Evolutionary conservation across 2,113 vertebrate species (phyloP).

Genomic region (Parus major): DNA sequence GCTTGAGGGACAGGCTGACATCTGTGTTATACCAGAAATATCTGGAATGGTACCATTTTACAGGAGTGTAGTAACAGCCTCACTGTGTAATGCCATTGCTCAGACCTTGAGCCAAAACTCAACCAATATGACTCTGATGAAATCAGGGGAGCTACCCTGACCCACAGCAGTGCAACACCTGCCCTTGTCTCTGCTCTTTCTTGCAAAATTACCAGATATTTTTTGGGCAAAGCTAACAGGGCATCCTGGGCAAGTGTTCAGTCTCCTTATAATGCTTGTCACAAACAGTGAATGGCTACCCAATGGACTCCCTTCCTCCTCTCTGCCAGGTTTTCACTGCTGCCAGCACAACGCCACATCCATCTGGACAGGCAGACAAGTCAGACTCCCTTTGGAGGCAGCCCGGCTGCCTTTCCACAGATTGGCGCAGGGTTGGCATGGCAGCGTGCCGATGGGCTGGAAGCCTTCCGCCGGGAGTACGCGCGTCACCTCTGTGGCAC

Average conservation of each 20-base stretch:
- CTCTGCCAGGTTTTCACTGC: neutral
- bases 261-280: neutral
- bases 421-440: neutral
- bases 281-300: neutral
- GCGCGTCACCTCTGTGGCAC: conserved; percentile 34
- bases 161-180: neutral
- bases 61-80: neutral
- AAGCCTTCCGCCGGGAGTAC: neutral
- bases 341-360: neutral
- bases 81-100: neutral
- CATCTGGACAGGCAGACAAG: conserved; percentile 1
- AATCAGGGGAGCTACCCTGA: neutral
- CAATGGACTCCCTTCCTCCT: neutral
- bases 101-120: neutral
- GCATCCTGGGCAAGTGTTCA: neutral
- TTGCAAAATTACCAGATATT: neutral
- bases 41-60: fast-evolving
- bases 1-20: neutral
- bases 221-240: neutral
- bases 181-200: neutral
- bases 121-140: neutral
- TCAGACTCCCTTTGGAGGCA: neutral
- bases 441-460: neutral
- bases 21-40: neutral
- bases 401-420: neutral